A percentile compares a stretch with the other conserved stretches of the same genome.
phyloP scores from a whole-genome alignment of 2,888 invertebrate genomes.

The Epicampocera succincta region DNA sequence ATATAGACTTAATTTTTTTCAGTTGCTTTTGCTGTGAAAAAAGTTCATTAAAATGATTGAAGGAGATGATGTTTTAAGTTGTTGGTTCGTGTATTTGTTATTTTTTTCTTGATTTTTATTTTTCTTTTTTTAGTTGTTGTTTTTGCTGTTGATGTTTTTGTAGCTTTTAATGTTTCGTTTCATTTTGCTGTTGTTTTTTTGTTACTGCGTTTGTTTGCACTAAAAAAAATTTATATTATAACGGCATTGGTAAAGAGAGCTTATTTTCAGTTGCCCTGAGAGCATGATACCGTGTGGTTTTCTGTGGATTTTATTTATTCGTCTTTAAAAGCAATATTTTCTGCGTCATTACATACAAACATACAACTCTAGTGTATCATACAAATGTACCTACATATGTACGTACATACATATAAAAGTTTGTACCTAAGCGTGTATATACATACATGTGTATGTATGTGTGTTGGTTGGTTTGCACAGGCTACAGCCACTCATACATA shows the following conservation, averaged over 20 bases:
- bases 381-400: not conserved
- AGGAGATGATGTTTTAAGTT: conserved; percentile 56
- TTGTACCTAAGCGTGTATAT: not conserved
- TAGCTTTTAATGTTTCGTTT: conserved; percentile 49
- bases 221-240: conserved; percentile 64
- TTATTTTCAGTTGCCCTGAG: conserved; percentile 69
- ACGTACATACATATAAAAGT: conserved; percentile 5
- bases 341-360: conserved; percentile 51
- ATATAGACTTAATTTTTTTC: not conserved
- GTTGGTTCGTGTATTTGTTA: conserved; percentile 27
- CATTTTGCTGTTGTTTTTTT: conserved; percentile 53
- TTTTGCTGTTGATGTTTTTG: conserved; percentile 39
- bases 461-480: too few species aligned
- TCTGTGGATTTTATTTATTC: conserved; percentile 64
- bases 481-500: too few species aligned
- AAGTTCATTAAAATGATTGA: conserved; percentile 61
- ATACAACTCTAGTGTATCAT: conserved; percentile 17
- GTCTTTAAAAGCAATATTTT: conserved; percentile 56
- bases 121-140: conserved; percentile 14
- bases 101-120: conserved; percentile 39
- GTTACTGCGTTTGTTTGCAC: conserved; percentile 59
- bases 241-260: conserved; percentile 69
- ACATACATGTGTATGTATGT: not conserved
- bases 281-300: conserved; percentile 70
- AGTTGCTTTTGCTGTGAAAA: conserved; percentile 22